Conservation (phyloP, 2,113 vertebrate genomes). For the Mobula birostris region DNA sequence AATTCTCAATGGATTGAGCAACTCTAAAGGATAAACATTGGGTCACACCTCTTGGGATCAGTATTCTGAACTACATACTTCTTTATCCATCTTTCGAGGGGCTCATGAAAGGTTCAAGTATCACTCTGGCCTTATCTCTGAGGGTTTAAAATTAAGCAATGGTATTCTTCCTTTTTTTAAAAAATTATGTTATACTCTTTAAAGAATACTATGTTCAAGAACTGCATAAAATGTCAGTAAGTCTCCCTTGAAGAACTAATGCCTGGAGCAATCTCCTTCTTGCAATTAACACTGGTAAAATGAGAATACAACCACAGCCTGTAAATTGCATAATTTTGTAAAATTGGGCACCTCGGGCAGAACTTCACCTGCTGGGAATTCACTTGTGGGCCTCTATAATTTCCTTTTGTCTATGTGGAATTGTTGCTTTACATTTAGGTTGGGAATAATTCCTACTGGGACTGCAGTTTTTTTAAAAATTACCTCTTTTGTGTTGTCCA, state of each 20-base stretch:
- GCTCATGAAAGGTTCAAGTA: neutral
- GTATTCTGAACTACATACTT: neutral
- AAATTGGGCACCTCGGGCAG: neutral
- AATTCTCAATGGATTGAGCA: neutral
- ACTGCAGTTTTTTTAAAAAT: neutral
- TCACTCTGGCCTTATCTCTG: neutral
- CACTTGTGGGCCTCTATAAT: neutral
- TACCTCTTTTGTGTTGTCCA: neutral
- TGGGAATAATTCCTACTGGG: neutral
- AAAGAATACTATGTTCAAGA: neutral
- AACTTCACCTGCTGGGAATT: neutral
- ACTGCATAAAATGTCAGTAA: neutral
- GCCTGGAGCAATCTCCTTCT: neutral
- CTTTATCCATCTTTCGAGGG: neutral
- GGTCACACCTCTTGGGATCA: neutral
- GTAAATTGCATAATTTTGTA: neutral
- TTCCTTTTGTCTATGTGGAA: neutral
- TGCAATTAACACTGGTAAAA: neutral
- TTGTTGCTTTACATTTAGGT: neutral
- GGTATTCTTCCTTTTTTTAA: too few relatives aligned
- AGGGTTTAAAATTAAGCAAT: neutral
- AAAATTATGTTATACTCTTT: neutral
- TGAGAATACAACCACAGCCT: neutral
- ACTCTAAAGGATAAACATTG: neutral
- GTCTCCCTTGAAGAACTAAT: neutral